Evolutionary conservation across 2,113 vertebrate genomes (phyloP).

Genomic region (Cervus canadensis): DNA sequence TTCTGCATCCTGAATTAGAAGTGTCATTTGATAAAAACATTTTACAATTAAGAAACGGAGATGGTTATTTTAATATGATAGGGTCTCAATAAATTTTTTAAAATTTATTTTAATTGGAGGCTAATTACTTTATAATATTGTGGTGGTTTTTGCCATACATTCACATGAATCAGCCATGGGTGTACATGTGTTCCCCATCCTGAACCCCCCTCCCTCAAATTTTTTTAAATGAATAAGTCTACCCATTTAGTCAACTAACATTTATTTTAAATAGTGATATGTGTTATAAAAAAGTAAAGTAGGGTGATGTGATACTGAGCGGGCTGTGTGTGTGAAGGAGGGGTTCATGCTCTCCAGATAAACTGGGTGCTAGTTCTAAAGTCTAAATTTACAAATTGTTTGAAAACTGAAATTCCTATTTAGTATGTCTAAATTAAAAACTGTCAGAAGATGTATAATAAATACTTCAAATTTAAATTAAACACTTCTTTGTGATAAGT

Average conservation of each 20-base stretch:
- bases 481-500: neutral
- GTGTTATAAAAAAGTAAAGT: neutral
- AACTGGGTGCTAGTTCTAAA: neutral
- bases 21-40: neutral
- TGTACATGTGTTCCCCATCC: neutral
- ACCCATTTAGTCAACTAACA: neutral
- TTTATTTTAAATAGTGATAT: neutral
- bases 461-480: slow-evolving; percentile 30
- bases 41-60: neutral
- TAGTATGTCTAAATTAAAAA: neutral
- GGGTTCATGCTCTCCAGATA: neutral
- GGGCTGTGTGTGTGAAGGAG: neutral
- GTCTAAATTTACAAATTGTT: neutral
- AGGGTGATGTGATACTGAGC: neutral
- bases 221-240: neutral
- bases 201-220: neutral
- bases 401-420: neutral
- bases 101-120: neutral
- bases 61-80: neutral
- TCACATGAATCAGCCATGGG: neutral
- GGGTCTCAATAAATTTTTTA: neutral
- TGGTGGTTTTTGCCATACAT: neutral
- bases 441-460: neutral
- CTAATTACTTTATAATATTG: neutral
- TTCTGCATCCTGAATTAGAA: neutral